A percentile compares a stretch with the other conserved stretches of the same genome.
Evolutionary conservation across 2,113 vertebrate species (phyloP).

Genomic region (Eubucco bourcierii): DNA sequence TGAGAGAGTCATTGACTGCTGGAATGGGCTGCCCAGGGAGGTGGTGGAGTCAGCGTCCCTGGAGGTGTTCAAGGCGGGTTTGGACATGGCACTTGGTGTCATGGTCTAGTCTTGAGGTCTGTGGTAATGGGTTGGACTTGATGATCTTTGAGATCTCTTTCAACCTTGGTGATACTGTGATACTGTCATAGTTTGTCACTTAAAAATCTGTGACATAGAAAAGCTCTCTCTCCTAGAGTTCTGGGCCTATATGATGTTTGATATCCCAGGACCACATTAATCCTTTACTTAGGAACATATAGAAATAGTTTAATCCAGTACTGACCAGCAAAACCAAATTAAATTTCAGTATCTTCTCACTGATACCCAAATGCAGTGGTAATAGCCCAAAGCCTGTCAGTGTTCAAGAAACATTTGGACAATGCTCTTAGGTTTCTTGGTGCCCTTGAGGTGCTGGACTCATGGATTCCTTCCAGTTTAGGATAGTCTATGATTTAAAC

Average conservation of each 20-base stretch:
- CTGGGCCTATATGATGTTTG: neutral
- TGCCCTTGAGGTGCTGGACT: neutral
- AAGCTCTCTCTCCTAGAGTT: neutral
- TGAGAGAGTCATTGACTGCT: too few species aligned
- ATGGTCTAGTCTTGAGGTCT: too few species aligned
- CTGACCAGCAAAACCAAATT: neutral
- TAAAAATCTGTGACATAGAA: neutral
- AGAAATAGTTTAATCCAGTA: neutral
- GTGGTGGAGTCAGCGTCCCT: too few species aligned
- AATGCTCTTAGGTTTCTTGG: neutral
- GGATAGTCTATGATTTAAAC: neutral
- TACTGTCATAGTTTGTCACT: neutral
- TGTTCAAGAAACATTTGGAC: neutral
- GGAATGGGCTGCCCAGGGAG: too few species aligned
- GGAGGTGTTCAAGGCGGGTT: too few species aligned
- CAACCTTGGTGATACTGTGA: too few species aligned
- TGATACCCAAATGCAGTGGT: neutral
- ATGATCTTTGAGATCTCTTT: too few species aligned
- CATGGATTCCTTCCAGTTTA: neutral
- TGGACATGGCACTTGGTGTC: too few species aligned
- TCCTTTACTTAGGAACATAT: neutral
- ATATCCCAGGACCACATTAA: neutral
- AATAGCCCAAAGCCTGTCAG: fast-evolving
- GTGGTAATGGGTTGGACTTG: too few species aligned
- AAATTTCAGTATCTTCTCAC: neutral